Evolutionary conservation across 2,888 invertebrate genomes (phyloP).

Genomic region (Bugulina stolonifera): DNA sequence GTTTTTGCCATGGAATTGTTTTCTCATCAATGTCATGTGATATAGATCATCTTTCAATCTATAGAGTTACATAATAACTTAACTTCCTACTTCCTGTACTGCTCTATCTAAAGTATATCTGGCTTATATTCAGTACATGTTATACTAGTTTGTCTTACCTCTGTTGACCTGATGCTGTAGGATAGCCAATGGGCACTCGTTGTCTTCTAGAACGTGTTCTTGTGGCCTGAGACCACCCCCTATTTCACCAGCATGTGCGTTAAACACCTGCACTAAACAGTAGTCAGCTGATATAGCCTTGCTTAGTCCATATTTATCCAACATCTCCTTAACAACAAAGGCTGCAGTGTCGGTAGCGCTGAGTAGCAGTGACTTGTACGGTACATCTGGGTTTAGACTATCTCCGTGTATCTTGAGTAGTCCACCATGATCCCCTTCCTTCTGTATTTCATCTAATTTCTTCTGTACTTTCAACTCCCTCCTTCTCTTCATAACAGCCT

Average conservation of each 20-base stretch:
- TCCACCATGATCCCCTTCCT: constrained; percentile 58
- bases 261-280: constrained; percentile 72
- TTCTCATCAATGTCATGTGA: too few species aligned
- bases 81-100: too few species aligned
- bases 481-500: constrained; percentile 95
- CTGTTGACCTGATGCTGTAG: constrained; percentile 31
- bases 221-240: constrained; percentile 48
- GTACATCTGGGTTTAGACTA: constrained; percentile 88
- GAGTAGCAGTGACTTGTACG: constrained; percentile 92
- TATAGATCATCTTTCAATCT: too few species aligned
- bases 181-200: constrained; percentile 92
- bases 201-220: constrained; percentile 90
- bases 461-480: constrained; percentile 93
- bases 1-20: too few species aligned
- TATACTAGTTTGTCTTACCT: too few species aligned
- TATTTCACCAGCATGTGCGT: constrained; percentile 26
- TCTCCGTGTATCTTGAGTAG: constrained; percentile 81
- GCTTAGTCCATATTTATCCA: constrained; percentile 85
- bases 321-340: constrained; percentile 87
- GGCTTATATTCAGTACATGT: too few species aligned
- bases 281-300: constrained; percentile 83
- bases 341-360: constrained; percentile 88
- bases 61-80: too few species aligned
- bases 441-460: constrained; percentile 92
- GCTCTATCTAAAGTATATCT: too few species aligned